Base-by-base conservation (phyloP, 2,113 vertebrate species). In the Scortum barcoo region DNA sequence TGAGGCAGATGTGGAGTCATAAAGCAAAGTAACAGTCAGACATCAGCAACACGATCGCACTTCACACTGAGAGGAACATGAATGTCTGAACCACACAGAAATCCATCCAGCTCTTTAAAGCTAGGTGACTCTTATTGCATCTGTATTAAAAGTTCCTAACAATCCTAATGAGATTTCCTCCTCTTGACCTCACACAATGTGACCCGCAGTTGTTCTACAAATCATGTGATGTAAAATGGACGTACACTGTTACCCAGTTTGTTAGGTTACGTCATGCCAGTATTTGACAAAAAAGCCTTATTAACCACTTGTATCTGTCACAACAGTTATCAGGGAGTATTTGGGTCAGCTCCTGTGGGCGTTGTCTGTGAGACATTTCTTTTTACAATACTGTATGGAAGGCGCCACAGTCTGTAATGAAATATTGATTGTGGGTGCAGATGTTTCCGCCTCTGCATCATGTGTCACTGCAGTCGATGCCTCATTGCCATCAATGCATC, bases 391-490 rank as follows among this genome's bases (percentile, higher is more conserved):
- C 26, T 54, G 50, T 61, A 61, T 62, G 28, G 28, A 71, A 71
- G 72, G 66, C 30, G 16, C 77, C 76, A 80, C 42, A 50, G 83
- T 69, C 62, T 78, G 74, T 84, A 78, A 88, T 90, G 82, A 92
- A 90, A 88, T 88, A 91, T 90, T 92, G 90, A 93, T 88, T 51
- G 17, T 71, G 69, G 68, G 66, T 90, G 82, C 83, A 91, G 85
- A 85, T 80, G 89, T 89, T 88, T 90, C 79, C 20, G 53, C 46
- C 72, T 73, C 56, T 80, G 51, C 50, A 16, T 85, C 51, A 62
- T 78, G 42, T 78, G 78, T 78, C 80, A 65, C 46, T 36, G 67
- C 50, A 67, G 61, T 60, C 26, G 58, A 54, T 60, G 33, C 71
- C 44, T 78, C 30, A 44, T 8, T 63, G 51, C 46, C 54, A 44